Conservation (phyloP, 2,888 invertebrate species). For the Nomada flava region DNA sequence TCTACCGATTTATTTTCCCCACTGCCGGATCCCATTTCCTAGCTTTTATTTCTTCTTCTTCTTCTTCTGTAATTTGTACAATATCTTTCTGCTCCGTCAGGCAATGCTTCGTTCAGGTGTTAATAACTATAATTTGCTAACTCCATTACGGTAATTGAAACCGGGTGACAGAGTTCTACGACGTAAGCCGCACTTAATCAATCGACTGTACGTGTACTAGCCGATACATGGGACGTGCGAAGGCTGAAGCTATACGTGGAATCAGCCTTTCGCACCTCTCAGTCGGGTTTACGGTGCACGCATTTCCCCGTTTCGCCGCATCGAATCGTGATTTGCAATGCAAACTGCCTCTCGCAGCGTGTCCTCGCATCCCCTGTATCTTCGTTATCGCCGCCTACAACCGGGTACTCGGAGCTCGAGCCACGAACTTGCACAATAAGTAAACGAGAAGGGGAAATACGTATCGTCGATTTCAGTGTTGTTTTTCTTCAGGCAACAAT, state of each 20-base stretch:
- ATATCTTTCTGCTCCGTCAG: neutral
- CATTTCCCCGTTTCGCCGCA: constrained; percentile 66
- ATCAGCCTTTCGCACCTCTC: constrained; percentile 49
- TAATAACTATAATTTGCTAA: constrained; percentile 33
- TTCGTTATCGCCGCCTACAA: constrained; percentile 24
- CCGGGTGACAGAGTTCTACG: neutral
- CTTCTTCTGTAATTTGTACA: neutral
- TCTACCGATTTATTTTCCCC: neutral
- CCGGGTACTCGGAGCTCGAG: constrained; percentile 5
- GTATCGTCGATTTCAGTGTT: neutral
- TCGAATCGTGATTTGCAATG: constrained; percentile 78
- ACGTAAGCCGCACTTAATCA: constrained; percentile 51
- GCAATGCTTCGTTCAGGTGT: neutral
- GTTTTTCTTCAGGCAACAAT: neutral
- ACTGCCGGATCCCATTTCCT: too few relatives aligned
- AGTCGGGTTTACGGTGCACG: constrained; percentile 16
- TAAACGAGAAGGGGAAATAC: neutral
- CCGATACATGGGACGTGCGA: constrained; percentile 26
- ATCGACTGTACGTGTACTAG: constrained; percentile 41
- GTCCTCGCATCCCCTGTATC: neutral
- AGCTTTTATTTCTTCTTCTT: too few relatives aligned
- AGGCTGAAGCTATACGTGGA: constrained; percentile 15
- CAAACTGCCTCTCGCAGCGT: constrained; percentile 66
- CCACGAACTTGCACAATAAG: neutral
- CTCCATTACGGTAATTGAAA: constrained; percentile 8